phyloP scores from a whole-genome alignment of 2,797 vertebrate genomes.

The Hippoglossus hippoglossus region DNA sequence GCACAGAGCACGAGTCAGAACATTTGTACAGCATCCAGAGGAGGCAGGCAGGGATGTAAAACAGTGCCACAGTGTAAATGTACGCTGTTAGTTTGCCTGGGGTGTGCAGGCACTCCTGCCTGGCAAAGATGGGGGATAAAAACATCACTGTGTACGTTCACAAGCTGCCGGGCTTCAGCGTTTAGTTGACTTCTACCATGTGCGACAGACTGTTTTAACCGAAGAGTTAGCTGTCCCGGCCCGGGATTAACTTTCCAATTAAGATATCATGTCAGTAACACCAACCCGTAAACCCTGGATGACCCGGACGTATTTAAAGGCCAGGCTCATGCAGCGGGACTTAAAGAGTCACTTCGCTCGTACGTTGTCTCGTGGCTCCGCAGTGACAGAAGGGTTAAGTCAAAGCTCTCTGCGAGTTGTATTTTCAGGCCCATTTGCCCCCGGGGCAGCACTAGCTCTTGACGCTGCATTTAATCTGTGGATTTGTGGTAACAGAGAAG shows the following conservation, averaged over 20 bases:
- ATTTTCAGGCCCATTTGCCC: slow-evolving; percentile 78
- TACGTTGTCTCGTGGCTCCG: slow-evolving; percentile 51
- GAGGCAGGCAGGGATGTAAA: slow-evolving; percentile 39
- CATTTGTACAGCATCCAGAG: slow-evolving; percentile 33
- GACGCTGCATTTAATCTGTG: slow-evolving; percentile 83
- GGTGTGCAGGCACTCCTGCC: slow-evolving; percentile 34
- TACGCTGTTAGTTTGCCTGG: slow-evolving; percentile 40
- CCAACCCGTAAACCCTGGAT: slow-evolving; percentile 59
- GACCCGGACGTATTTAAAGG: slow-evolving; percentile 76
- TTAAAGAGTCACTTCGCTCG: slow-evolving; percentile 64
- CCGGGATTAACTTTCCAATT: slow-evolving; percentile 83
- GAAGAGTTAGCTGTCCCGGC: slow-evolving; percentile 58
- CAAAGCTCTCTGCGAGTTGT: slow-evolving; percentile 73
- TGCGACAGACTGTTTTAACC: slow-evolving; percentile 53
- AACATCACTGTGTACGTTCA: slow-evolving; percentile 34
- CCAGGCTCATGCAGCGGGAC: slow-evolving; percentile 56
- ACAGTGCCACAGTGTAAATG: slow-evolving; percentile 39
- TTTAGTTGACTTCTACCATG: slow-evolving; percentile 40
- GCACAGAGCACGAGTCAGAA: slow-evolving; percentile 9
- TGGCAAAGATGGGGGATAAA: slow-evolving; percentile 46
- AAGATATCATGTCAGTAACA: slow-evolving; percentile 81
- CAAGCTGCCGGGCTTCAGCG: slow-evolving; percentile 23
- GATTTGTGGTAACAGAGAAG: slow-evolving; percentile 88
- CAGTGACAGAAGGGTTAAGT: slow-evolving; percentile 76
- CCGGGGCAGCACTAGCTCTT: slow-evolving; percentile 68